Base-by-base conservation (phyloP, 2,888 invertebrate species). In the Pammene aurita region DNA sequence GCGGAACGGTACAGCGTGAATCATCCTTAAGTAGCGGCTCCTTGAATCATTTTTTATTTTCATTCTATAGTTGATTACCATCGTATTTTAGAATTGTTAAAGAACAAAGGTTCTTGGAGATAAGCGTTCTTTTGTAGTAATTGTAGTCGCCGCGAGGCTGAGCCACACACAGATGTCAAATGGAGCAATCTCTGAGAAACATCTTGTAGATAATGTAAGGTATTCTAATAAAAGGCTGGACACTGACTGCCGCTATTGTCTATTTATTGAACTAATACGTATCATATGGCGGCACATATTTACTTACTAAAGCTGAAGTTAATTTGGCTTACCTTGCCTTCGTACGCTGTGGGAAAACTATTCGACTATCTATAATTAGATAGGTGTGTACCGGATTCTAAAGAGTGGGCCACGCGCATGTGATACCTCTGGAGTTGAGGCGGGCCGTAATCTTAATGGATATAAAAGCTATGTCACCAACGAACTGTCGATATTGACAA, bases 41-140 rank as follows among this genome's bases (percentile, higher is more conserved):
- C 50, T 57, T 58, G 34, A 14, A 34, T n/a, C 10, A 34, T 42
- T 34, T 44, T 44, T 46, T 10, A 44, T 38, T 67, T n/a, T 50
- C 13, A 26, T 26, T 52, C n/a, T 7, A n/a, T 34, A 34, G 54
- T 26, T n/a, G 10, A 52, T 52, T 34, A 54, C 54, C n/a, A 18
- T 13, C 34, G 54, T 18, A 44, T 46, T 54, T 60, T 54, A 35
- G 44, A 52, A 60, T 54, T 38, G 46, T 38, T n/a, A 11, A 44
- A 41, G 61, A 62, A 67, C 62, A 67, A 67, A 42, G 56, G 62
- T 35, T 62, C 62, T 48, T 35, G 46, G 4, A 62, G 67, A 62
- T 62, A 67, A 67, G 34, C 14, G 34, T 16, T 35, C 67, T 67
- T 62, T 67, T 67, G 67, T 67, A 56, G 62, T 62, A 26, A 26